A percentile compares a stretch with the other conserved stretches of the same genome.
Conservation (phyloP, 2,797 vertebrate genomes). For the Tenualosa thibaudeaui region DNA sequence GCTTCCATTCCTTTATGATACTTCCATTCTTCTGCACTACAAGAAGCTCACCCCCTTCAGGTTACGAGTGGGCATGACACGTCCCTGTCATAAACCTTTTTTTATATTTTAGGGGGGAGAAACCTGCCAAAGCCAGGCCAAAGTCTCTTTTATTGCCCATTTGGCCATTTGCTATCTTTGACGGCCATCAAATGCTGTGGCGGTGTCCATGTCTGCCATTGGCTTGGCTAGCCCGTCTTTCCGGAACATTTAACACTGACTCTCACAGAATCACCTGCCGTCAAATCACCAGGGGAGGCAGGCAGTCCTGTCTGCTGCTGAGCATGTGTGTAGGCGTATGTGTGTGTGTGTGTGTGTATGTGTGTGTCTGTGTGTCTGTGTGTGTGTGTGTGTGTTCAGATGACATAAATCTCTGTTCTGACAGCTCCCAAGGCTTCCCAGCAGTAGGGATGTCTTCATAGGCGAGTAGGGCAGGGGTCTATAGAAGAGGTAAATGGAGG, state of each 20-base stretch:
- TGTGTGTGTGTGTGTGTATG: background rate
- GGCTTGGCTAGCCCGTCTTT: background rate
- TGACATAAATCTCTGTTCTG: slow-evolving; percentile 25
- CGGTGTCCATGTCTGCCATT: background rate
- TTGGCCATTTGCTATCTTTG: background rate
- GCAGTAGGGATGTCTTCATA: slow-evolving; percentile 21
- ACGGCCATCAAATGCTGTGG: background rate
- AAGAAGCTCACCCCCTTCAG: background rate
- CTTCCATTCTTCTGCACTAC: background rate
- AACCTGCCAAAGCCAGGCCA: background rate
- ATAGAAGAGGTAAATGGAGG: background rate
- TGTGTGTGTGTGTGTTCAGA: slow-evolving; percentile 27
- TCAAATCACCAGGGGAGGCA: slow-evolving; percentile 12
- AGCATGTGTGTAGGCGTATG: background rate
- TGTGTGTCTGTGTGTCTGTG: slow-evolving; percentile 3
- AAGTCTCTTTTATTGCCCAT: background rate
- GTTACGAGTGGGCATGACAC: background rate
- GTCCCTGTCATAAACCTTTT: background rate
- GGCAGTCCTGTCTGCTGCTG: background rate
- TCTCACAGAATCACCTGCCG: slow-evolving; percentile 6
- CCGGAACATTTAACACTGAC: slow-evolving; percentile 15
- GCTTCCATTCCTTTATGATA: background rate
- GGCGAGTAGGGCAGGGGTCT: background rate
- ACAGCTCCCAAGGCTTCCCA: slow-evolving; percentile 11
- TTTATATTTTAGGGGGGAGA: background rate